Percentiles rank a stretch among this genome's conserved stretches.
These are phyloP conservation scores for Tupaia tana DNA, from an alignment of 2,113 vertebrate genomes.

Conservation along the genomic window DNA sequence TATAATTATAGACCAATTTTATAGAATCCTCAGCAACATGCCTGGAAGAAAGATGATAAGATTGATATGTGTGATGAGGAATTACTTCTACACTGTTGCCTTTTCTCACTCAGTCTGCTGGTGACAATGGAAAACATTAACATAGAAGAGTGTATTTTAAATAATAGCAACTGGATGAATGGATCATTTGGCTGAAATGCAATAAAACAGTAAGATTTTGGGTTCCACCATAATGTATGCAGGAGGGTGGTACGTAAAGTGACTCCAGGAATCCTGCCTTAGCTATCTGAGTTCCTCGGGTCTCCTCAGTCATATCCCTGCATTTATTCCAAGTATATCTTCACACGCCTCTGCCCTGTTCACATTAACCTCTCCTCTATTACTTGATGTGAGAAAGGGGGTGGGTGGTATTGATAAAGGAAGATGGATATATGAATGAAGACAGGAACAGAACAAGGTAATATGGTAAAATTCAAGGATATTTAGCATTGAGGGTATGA, in stretches of 20 bases:
- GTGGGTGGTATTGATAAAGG: not conserved
- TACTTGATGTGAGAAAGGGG: not conserved
- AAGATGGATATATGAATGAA: not conserved
- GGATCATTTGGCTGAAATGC: not conserved
- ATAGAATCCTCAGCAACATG: conserved; percentile 41
- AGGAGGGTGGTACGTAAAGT: not conserved
- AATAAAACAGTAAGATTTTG: not conserved
- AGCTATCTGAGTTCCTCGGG: not conserved
- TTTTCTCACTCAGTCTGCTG: not conserved
- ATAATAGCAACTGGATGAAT: not conserved
- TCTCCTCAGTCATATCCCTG: too few relatives aligned
- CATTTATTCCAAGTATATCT: not conserved
- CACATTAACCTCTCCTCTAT: not conserved
- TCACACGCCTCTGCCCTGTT: not conserved
- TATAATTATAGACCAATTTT: conserved; percentile 65
- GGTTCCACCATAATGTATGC: not conserved
- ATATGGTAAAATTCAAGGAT: not conserved
- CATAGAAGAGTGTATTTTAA: not conserved
- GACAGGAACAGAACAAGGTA: not conserved
- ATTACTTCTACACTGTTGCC: conserved; percentile 22
- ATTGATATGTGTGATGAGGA: conserved; percentile 36
- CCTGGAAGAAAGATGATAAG: conserved; percentile 48
- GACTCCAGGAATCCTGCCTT: not conserved
- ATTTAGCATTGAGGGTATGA: not conserved
- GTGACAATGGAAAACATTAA: not conserved